These are phyloP conservation scores for Paedocypris sp. DNA, from an alignment of 2,113 vertebrate genomes.

Conservation along the genomic window DNA sequence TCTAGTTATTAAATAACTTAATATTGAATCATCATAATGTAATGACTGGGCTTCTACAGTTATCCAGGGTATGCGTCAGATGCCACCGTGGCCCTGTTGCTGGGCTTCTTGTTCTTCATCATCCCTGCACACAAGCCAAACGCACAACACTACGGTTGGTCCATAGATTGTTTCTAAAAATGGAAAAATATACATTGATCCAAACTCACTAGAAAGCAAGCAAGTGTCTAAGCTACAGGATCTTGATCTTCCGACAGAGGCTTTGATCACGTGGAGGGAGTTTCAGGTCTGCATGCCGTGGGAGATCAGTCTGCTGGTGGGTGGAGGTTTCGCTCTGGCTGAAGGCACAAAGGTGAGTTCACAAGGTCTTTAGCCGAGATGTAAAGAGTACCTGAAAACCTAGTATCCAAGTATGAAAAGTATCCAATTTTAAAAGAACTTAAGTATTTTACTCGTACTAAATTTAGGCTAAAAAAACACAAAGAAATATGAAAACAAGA, in stretches of 20 bases:
- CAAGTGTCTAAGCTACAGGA: no score
- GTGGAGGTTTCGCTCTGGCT: conserved; percentile 86
- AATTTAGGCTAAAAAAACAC: no score
- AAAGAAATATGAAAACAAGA: no score
- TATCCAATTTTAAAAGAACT: not conserved
- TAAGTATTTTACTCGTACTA: no score
- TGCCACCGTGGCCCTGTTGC: conserved; percentile 74
- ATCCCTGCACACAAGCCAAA: conserved; percentile 66
- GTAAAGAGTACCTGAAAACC: not conserved
- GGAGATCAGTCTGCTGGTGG: conserved; percentile 82
- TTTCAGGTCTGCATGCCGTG: conserved; percentile 90
- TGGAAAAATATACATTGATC: no score
- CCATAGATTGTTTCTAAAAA: no score
- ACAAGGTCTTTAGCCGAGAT: conserved; percentile 4
- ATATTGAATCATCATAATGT: no score
- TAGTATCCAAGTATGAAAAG: not conserved
- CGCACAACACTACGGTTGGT: conserved; percentile 53
- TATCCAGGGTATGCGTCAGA: conserved; percentile 68
- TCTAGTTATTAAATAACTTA: no score
- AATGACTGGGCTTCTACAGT: conserved; percentile 60
- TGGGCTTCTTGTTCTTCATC: conserved; percentile 81
- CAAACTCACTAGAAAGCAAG: no score
- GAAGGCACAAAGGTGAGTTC: conserved; percentile 75
- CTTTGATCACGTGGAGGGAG: conserved; percentile 81
- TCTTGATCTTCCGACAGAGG: conserved; percentile 30